Conservation (phyloP, 2,797 vertebrate species). For the Acanthis flammea region DNA sequence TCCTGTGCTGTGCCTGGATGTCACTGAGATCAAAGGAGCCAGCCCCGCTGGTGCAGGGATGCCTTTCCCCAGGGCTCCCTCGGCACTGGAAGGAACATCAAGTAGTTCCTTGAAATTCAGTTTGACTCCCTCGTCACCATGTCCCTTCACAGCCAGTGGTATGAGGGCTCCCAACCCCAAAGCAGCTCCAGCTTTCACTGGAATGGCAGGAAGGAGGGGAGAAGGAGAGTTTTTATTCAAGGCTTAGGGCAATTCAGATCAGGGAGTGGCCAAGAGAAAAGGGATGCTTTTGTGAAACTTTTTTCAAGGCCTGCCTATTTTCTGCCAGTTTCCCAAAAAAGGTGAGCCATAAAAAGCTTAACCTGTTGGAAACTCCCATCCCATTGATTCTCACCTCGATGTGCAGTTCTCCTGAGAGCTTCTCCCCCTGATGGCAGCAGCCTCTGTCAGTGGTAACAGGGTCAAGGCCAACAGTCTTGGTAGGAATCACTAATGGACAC, state of each 20-base stretch:
- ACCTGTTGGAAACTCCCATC: neutral
- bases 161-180: neutral
- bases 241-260: neutral
- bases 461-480: neutral
- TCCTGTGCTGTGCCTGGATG: neutral
- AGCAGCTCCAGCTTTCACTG: neutral
- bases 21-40: neutral
- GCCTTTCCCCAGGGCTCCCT: neutral
- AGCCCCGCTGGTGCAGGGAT: rapidly evolving
- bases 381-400: neutral
- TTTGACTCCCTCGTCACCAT: rapidly evolving
- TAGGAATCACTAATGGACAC: neutral
- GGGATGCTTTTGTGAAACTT: neutral
- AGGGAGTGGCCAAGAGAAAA: neutral
- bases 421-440: neutral
- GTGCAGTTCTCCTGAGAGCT: rapidly evolving
- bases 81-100: neutral
- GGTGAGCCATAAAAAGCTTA: neutral
- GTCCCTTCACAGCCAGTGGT: neutral
- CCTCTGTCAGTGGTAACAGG: neutral
- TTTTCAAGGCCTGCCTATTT: neutral
- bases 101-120: neutral
- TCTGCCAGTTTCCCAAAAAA: neutral
- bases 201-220: neutral
- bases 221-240: neutral